phyloP scores from a whole-genome alignment of 2,797 vertebrate genomes.

The Hylomyscus alleni region DNA sequence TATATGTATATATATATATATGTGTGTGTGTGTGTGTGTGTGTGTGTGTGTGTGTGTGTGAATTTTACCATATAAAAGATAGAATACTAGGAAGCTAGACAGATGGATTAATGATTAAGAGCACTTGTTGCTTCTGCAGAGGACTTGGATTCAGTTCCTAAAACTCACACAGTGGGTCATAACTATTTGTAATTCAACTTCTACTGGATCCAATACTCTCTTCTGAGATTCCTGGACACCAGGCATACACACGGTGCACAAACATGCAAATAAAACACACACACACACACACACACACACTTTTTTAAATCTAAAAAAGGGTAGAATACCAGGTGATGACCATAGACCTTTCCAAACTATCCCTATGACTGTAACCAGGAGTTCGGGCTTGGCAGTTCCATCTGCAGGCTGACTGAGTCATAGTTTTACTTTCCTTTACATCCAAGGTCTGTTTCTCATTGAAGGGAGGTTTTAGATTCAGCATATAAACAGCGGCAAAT shows the following conservation, averaged over 20 bases:
- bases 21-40: neutral
- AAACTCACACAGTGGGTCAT: neutral
- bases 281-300: no score
- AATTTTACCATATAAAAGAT: neutral
- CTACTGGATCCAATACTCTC: neutral
- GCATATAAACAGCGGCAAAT: slow-evolving; percentile 46
- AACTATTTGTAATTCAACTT: neutral
- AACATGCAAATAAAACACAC: neutral
- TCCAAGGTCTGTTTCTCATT: slow-evolving; percentile 24
- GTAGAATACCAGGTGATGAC: neutral
- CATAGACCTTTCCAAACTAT: slow-evolving; percentile 33
- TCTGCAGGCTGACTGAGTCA: slow-evolving; percentile 10
- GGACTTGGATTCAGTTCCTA: neutral
- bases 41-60: neutral
- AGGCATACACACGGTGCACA: neutral
- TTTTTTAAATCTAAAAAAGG: neutral
- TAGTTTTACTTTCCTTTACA: slow-evolving; percentile 52
- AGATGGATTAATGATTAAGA: neutral
- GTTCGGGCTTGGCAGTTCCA: neutral
- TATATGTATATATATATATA: neutral
- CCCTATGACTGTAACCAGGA: neutral
- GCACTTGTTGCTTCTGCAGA: neutral
- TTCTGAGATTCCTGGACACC: neutral
- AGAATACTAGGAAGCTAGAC: no score
- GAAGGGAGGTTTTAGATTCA: slow-evolving; percentile 46